Percentiles rank a stretch among this genome's conserved stretches.
phyloP scores from a whole-genome alignment of 2,888 invertebrate species.

The Tiliacea aurago region DNA sequence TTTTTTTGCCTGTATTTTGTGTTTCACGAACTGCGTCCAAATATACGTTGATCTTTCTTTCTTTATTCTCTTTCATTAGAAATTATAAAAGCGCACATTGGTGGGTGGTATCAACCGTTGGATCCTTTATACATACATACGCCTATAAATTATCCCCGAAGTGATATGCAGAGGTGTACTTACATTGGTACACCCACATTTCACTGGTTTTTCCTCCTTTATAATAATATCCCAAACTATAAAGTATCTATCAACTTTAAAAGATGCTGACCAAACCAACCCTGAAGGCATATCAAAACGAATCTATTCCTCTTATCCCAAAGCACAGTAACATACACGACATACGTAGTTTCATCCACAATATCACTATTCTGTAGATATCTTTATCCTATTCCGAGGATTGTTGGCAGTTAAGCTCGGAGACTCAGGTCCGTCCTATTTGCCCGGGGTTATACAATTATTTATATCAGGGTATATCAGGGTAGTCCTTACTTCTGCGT shows the following conservation, averaged over 20 bases:
- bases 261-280: neutral
- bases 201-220: no score
- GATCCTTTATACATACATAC: no score
- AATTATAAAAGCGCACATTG: no score
- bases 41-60: no score
- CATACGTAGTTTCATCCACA: conserved; percentile 16
- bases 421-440: conserved; percentile 38
- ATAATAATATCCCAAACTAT: no score
- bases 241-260: neutral
- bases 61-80: no score
- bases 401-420: conserved; percentile 35
- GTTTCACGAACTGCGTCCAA: no score
- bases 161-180: no score
- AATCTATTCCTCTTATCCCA: conserved; percentile 13
- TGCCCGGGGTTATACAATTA: conserved; percentile 38
- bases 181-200: no score
- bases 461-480: conserved; percentile 46
- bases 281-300: neutral
- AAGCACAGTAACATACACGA: conserved; percentile 3
- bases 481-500: conserved; percentile 3
- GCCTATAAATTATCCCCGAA: no score
- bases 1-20: no score
- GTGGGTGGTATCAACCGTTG: no score
- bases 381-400: conserved; percentile 22
- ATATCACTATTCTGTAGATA: conserved; percentile 20